Base-by-base conservation (phyloP, 2,888 invertebrate species). In the Stenodema calcarata region DNA sequence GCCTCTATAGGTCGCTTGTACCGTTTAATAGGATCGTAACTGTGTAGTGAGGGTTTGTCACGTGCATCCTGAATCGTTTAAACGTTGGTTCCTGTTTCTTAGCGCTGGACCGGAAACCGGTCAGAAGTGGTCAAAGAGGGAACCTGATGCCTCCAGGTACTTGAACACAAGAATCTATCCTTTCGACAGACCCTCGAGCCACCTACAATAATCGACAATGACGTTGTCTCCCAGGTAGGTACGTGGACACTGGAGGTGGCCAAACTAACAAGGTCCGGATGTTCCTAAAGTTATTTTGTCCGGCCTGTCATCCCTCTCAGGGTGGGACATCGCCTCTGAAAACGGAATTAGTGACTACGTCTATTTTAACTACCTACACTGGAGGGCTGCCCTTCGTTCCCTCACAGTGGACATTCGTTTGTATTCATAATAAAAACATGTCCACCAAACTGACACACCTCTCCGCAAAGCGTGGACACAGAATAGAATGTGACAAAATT, bases 231-330 rank as follows among this genome's bases (percentile, higher is more conserved):
- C 18, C 73, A 18, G 30, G 73, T 73, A 41, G 73, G 30, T 73
- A 30, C 16, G 73, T 16, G 30, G 41, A 73, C 35, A 28, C 27
- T 30, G 73, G 30, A 73, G 73, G 73, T 73, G 73, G 73, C 18
- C 73, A 35, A 73, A 73, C 73, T 73, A 73, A 73, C 73, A 73
- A 73, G 73, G 73, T 73, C 73, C 73, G 73, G 73, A 73, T 73
- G 73, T 73, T 73, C 73, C 41, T 27, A 16, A n/a, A 41, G 73
- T 73, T 73, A 73, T 73, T 73, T 73, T 73, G 73, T 73, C 28
- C 28, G 73, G 14, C 73, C 73, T 73, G 73, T 73, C 73, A 73
- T 16, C 41, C 70, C 35, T 54, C 54, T 30, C 35, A n/a, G 30
- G 35, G 30, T 73, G 73, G n/a, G 73, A 73, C 73, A 73, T 41